A percentile compares a stretch with the other conserved stretches of the same genome.
These are phyloP conservation scores for Phytoseiulus persimilis DNA, from an alignment of 2,888 invertebrate species.

Conservation along the genomic window DNA sequence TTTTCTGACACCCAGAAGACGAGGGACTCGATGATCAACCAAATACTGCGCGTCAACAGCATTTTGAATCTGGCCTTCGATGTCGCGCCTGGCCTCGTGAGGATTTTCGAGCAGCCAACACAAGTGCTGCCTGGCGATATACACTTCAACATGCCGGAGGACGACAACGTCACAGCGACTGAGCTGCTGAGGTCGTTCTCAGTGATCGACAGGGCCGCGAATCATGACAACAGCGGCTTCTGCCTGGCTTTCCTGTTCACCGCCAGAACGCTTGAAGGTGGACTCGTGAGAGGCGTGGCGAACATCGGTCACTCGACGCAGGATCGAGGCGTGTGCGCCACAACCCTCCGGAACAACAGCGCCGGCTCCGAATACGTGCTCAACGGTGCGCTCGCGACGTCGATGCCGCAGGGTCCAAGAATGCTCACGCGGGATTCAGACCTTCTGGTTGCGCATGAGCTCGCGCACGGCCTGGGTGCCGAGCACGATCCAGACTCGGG, in stretches of 20 bases:
- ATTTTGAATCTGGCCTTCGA: not conserved
- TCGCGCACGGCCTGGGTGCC: not conserved
- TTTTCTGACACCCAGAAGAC: not conserved
- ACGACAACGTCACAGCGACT: not conserved
- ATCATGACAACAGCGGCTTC: not conserved
- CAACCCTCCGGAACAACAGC: not conserved
- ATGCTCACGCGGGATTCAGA: not conserved
- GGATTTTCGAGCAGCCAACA: not conserved
- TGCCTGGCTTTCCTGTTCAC: conserved; percentile 18
- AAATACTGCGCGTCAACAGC: not conserved
- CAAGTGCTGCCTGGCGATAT: not conserved
- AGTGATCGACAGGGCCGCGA: not conserved
- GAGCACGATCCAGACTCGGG: conserved; percentile 8
- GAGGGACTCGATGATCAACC: not conserved
- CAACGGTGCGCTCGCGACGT: not conserved
- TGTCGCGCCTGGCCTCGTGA: not conserved
- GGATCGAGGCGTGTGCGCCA: not conserved
- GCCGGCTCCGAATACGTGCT: not conserved
- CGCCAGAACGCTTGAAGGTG: not conserved
- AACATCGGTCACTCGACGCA: not conserved
- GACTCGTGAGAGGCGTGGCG: not conserved
- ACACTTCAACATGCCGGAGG: conserved; percentile 10
- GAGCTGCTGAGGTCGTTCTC: conserved; percentile 21
- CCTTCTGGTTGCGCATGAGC: not conserved
- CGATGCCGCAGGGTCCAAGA: not conserved